These are phyloP conservation scores for Actinostola sp. DNA, from an alignment of 92 coral and sea anemone genomes.

Conservation along the genomic window DNA sequence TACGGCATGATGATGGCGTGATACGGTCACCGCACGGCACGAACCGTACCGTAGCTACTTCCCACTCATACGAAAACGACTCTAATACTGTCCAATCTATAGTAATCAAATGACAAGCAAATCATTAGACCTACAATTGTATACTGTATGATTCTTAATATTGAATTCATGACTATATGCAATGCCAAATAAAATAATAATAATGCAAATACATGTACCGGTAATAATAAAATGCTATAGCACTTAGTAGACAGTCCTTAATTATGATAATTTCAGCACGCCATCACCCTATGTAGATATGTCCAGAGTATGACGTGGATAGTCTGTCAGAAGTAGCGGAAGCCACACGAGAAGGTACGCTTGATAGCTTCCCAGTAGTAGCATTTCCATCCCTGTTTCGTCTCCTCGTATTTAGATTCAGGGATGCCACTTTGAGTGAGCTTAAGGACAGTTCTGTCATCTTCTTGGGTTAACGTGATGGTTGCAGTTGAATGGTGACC, in stretches of 20 bases:
- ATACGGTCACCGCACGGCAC: too few relatives aligned
- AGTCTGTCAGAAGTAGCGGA: constrained; percentile 83
- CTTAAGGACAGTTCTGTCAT: constrained; percentile 82
- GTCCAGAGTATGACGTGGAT: constrained; percentile 46
- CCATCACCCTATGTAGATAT: constrained; percentile 39
- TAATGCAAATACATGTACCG: background rate
- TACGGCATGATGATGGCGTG: too few relatives aligned
- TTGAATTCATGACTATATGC: too few relatives aligned
- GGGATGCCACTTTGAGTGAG: constrained; percentile 92
- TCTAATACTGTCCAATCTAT: too few relatives aligned
- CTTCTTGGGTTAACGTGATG: constrained; percentile 74
- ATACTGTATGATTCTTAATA: too few relatives aligned
- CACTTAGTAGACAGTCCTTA: background rate
- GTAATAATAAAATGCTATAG: background rate
- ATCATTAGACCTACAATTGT: too few relatives aligned
- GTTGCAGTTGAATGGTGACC: constrained; percentile 91
- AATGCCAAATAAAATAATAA: background rate
- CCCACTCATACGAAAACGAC: too few relatives aligned
- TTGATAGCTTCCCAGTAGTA: constrained; percentile 97
- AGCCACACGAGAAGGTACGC: constrained; percentile 85
- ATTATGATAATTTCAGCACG: constrained; percentile 23
- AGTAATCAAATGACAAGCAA: too few relatives aligned
- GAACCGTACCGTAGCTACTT: too few relatives aligned
- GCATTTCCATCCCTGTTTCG: constrained; percentile 87
- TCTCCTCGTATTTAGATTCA: constrained; percentile 83